Base-by-base conservation (phyloP, 1,140 invertebrate genomes). In the fruit fly (Drosophila melanogaster) region DNA sequence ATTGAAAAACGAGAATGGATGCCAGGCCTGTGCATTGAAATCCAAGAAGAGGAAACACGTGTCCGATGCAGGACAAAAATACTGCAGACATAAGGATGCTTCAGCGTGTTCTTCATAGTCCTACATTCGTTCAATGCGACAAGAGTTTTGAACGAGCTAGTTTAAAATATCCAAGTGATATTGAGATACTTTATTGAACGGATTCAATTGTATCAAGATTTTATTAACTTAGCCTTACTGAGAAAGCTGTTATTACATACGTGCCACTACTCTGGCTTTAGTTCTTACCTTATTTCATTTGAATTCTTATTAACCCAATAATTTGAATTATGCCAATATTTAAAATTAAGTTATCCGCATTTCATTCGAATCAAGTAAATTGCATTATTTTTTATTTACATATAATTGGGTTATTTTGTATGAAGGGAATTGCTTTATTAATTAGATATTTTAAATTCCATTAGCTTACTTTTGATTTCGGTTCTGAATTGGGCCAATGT, bases 41-140 rank as follows among this genome's bases (percentile, higher is more conserved):
- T 50, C 19, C 6, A 14, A 37, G 37, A 65, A 14, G 10, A 26
- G 59, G 60, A 65, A 65, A 44, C 17, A 65, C 19, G 49, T 26
- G 60, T 15, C 46, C 14, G 59, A 26, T 67, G 60, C 46, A 41
- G 17, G 1, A 8, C 15, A 35, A 17, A 41, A 30, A 43, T 51
- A 26, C 19, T 19, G 19, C 15, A 60, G 3, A 55, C 2, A 17
- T 17, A 14, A 3, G 17, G 51, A 64, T 37, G 10, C 61, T 61
- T 61, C 56, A 60, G 56, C 15, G 14, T 8, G 41, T 37, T 22
- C 56, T 64, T 64, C 11, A n/a, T 17, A 19, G 12, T 22, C 11
- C 11, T 15, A 26, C 14, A 17, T 10, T 22, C 8, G 7, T 22
- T 24, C 33, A 17, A 1, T 12, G 17, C 14, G n/a, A 22, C 4